phyloP scores from a whole-genome alignment of 2,113 vertebrate genomes.

The Hylia prasina region DNA sequence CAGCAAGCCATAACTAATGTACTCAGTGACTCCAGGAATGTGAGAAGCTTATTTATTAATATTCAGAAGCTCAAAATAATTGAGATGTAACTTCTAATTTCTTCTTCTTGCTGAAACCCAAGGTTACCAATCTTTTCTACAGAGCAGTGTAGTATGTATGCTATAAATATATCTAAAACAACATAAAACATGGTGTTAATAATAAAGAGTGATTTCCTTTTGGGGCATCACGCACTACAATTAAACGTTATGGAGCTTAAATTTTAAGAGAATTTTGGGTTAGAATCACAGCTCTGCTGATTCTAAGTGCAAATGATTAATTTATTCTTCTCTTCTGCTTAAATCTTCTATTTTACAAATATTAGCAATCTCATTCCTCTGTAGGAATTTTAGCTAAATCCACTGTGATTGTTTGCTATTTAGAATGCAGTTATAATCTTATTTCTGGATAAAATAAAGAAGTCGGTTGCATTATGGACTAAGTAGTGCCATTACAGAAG shows the following conservation, averaged over 20 bases:
- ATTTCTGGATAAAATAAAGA: not conserved
- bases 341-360: not conserved
- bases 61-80: not conserved
- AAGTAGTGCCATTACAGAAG: not conserved
- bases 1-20: not conserved
- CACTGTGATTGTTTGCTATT: not conserved
- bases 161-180: not conserved
- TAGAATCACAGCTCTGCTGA: not conserved
- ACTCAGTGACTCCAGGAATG: not conserved
- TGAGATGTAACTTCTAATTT: not conserved
- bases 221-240: not conserved
- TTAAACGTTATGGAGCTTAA: not conserved
- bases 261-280: not conserved
- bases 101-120: not conserved
- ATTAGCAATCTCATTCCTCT: not conserved
- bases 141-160: not conserved
- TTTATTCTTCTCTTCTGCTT: not conserved
- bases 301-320: not conserved
- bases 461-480: not conserved
- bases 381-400: not conserved
- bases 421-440: not conserved
- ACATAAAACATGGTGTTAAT: not conserved
- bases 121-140: not conserved
- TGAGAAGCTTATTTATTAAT: not conserved
- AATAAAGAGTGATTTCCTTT: not conserved